Evolutionary conservation across 2,888 invertebrate genomes (phyloP).

Genomic region (Phyllotreta striolata): DNA sequence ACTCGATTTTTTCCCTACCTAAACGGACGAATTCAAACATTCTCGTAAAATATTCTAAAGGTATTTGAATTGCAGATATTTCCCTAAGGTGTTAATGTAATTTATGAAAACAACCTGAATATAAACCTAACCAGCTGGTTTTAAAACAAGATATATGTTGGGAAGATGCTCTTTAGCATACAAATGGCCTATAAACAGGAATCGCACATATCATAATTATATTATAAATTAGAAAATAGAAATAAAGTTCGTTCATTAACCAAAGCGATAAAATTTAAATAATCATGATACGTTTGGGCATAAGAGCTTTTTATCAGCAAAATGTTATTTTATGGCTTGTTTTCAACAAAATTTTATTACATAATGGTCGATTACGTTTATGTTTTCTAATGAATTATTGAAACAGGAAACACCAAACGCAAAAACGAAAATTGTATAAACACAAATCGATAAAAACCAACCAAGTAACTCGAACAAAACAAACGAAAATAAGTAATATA

Average conservation of each 20-base stretch:
- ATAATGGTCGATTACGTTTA: constrained; percentile 10
- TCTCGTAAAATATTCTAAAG: not conserved
- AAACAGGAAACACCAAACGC: not conserved
- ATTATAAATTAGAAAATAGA: constrained; percentile 16
- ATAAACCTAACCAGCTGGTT: constrained; percentile 13
- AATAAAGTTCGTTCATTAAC: constrained; percentile 22
- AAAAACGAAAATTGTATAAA: not conserved
- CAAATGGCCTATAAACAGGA: constrained; percentile 11
- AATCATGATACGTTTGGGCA: constrained; percentile 10
- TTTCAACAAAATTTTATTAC: constrained; percentile 22
- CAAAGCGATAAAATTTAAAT: constrained; percentile 23
- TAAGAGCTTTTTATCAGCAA: constrained; percentile 11
- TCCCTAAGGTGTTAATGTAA: constrained; percentile 17
- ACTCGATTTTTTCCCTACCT: not conserved
- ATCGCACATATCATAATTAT: constrained; percentile 19
- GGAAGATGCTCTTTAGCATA: constrained; percentile 11
- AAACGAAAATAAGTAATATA: not conserved
- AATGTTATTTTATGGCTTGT: constrained; percentile 11
- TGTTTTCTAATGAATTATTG: constrained; percentile 3
- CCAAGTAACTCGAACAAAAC: not conserved
- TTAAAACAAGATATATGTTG: constrained; percentile 12
- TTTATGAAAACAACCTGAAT: constrained; percentile 17
- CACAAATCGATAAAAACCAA: not conserved
- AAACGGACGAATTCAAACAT: not conserved
- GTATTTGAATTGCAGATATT: constrained; percentile 19